Evolutionary conservation across 2,113 vertebrate species (phyloP).

Genomic region (Rhea pennata): DNA sequence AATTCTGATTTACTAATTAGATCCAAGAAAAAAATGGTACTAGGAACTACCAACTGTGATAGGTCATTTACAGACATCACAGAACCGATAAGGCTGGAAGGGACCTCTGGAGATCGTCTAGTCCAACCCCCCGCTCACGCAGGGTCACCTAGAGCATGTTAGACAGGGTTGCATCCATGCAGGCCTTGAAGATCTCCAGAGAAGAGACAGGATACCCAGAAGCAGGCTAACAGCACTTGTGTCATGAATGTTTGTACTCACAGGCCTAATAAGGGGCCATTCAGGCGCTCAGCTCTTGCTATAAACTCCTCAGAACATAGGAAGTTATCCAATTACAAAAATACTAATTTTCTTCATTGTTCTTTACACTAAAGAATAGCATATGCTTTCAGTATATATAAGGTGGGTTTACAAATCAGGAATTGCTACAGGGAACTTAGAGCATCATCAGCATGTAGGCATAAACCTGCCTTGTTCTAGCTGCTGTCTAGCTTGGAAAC

Average conservation of each 20-base stretch:
- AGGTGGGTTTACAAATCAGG: neutral
- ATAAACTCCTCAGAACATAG: neutral
- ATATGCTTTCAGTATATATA: no score
- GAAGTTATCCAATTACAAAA: neutral
- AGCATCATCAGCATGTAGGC: neutral
- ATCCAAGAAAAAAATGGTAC: no score
- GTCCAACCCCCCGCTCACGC: no score
- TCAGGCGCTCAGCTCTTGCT: neutral
- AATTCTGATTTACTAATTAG: no score
- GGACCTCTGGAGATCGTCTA: no score
- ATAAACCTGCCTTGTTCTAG: neutral
- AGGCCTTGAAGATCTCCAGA: no score
- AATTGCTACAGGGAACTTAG: neutral
- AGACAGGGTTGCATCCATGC: no score
- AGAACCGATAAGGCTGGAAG: no score
- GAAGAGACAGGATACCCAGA: neutral
- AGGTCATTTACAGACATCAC: neutral
- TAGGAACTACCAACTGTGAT: neutral
- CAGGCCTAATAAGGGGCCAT: neutral
- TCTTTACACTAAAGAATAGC: neutral
- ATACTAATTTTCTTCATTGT: neutral
- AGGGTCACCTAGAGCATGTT: no score
- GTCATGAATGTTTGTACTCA: neutral
- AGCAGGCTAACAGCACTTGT: neutral
- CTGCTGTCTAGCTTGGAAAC: neutral